Evolutionary conservation across 1,140 invertebrate species (phyloP).

Genomic region (Nilaparvata lugens): DNA sequence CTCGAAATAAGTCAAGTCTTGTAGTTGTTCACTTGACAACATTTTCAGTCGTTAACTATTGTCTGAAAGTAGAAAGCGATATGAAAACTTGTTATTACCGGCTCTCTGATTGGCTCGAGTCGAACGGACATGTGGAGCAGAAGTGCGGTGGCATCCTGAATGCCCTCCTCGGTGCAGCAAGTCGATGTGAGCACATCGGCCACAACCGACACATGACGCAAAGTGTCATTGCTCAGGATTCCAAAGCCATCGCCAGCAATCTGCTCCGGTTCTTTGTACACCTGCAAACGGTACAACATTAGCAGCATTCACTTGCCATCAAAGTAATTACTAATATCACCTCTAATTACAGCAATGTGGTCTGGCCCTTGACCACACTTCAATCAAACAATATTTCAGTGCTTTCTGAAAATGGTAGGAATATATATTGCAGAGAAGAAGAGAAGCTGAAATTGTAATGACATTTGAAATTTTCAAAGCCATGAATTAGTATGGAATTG

Average conservation of each 20-base stretch:
- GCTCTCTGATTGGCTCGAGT: conserved; percentile 52
- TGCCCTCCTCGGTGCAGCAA: conserved; percentile 73
- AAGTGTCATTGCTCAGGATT: conserved; percentile 41
- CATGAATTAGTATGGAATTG: too few species aligned
- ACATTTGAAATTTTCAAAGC: too few species aligned
- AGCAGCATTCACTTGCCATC: too few species aligned
- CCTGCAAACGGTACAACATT: conserved; percentile 33
- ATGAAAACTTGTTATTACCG: conserved; percentile 32
- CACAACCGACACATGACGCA: conserved; percentile 55
- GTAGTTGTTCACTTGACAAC: neutral
- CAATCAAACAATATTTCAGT: too few species aligned
- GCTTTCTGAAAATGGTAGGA: too few species aligned
- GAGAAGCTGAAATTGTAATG: too few species aligned
- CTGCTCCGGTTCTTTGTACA: conserved; percentile 30
- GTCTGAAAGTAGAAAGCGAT: too few species aligned
- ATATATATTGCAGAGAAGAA: too few species aligned
- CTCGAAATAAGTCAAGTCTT: conserved; percentile 9
- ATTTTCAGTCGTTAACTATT: too few species aligned
- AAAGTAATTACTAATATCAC: too few species aligned
- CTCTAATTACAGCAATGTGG: too few species aligned
- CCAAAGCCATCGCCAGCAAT: neutral
- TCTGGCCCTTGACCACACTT: too few species aligned
- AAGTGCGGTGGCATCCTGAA: conserved; percentile 72
- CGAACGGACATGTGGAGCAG: conserved; percentile 65
- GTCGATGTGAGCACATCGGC: conserved; percentile 73